A percentile compares a stretch with the other conserved stretches of the same genome.
phyloP scores from a whole-genome alignment of 2,888 invertebrate genomes.

The Sesia apiformis region DNA sequence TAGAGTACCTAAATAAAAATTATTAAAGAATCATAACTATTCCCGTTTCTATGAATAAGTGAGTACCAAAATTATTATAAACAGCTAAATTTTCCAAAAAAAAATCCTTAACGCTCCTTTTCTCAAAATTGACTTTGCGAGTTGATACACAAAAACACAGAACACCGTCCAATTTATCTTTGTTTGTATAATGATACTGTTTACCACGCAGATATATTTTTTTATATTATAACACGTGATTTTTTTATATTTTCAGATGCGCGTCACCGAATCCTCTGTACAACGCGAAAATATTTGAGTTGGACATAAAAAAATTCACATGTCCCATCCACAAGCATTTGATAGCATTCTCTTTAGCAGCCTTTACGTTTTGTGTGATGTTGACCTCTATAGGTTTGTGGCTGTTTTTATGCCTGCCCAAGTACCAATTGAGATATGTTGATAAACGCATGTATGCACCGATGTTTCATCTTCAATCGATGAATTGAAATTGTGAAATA shows the following conservation, averaged over 20 bases:
- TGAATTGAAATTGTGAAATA: not conserved
- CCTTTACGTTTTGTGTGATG: slow-evolving; percentile 28
- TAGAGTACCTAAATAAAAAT: no score
- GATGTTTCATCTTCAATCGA: not conserved
- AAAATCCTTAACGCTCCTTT: no score
- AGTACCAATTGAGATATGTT: slow-evolving; percentile 12
- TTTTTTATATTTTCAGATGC: slow-evolving; percentile 51
- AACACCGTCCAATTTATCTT: no score
- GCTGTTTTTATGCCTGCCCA: slow-evolving; percentile 46
- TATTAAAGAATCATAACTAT: no score
- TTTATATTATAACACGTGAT: no score
- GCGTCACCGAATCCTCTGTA: slow-evolving; percentile 44
- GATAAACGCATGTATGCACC: not conserved
- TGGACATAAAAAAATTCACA: slow-evolving; percentile 51
- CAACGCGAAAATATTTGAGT: slow-evolving; percentile 56
- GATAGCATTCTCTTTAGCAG: slow-evolving; percentile 28
- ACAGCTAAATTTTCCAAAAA: no score
- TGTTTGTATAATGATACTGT: no score
- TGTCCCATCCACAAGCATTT: slow-evolving; percentile 32
- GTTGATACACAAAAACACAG: no score
- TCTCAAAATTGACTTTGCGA: no score
- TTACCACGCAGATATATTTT: no score
- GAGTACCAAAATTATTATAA: no score
- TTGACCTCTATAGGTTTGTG: slow-evolving; percentile 39
- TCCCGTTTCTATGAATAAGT: no score